Evolutionary conservation across 2,797 vertebrate species (phyloP).

Genomic region (Diglossa cyanea): DNA sequence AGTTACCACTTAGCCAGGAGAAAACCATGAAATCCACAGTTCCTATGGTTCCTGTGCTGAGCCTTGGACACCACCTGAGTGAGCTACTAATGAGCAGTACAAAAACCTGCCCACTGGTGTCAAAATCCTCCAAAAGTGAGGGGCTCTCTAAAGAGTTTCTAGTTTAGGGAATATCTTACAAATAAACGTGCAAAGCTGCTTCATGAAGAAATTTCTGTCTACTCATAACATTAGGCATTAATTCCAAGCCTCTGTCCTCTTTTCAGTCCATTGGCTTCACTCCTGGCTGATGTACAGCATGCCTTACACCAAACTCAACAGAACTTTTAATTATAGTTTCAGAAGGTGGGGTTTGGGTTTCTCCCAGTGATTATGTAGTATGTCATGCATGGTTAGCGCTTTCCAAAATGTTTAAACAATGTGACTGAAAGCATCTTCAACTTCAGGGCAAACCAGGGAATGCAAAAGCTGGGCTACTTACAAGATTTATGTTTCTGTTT

Average conservation of each 20-base stretch:
- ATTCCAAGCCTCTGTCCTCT: not conserved
- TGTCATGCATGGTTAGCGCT: not conserved
- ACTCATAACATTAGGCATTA: not conserved
- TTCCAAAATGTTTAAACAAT: constrained; percentile 9
- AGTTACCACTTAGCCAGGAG: not conserved
- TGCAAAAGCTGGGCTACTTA: not conserved
- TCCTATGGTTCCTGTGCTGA: rapidly evolving
- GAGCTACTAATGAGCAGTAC: not conserved
- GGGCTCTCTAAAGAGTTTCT: not conserved
- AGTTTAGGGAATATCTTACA: not conserved
- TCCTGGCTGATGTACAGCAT: not conserved
- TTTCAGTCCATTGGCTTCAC: not conserved
- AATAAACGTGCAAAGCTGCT: not conserved
- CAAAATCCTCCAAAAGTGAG: not conserved
- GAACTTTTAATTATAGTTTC: not conserved
- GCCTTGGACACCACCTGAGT: not conserved
- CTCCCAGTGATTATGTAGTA: not conserved
- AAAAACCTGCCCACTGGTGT: not conserved
- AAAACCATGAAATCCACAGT: not conserved
- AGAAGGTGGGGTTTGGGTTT: not conserved
- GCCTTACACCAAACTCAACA: not conserved
- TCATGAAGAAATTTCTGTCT: not conserved
- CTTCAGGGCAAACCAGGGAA: not conserved
- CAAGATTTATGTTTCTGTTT: constrained; percentile 4
- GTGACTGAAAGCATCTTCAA: not conserved